A percentile compares a stretch with the other conserved stretches of the same genome.
Evolutionary conservation across 1,140 invertebrate genomes (phyloP).

Genomic region (Drosophila equinoxialis): DNA sequence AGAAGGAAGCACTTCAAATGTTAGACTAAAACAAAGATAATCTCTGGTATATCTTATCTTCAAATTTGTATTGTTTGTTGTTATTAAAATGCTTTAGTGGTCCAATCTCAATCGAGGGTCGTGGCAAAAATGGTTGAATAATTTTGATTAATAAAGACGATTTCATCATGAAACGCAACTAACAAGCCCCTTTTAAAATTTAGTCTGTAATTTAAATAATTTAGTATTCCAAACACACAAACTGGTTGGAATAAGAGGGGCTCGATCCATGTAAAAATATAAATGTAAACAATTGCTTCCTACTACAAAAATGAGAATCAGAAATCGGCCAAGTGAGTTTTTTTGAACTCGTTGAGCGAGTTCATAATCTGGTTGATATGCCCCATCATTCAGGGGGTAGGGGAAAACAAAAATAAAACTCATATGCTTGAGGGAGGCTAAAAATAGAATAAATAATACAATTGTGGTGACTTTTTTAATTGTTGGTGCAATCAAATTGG

Average conservation of each 20-base stretch:
- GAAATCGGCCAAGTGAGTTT: no score
- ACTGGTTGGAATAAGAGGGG: no score
- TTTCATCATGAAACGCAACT: no score
- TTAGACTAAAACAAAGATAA: not conserved
- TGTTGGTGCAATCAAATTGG: slow-evolving; percentile 43
- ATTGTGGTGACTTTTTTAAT: not conserved
- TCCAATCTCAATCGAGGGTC: slow-evolving; percentile 3
- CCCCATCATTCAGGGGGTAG: not conserved
- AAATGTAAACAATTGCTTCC: no score
- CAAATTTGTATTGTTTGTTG: not conserved
- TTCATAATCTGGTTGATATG: not conserved
- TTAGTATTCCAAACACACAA: no score
- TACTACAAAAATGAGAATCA: no score
- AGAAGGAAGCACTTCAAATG: not conserved
- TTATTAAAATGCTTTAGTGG: not conserved
- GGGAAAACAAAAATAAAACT: slow-evolving; percentile 45
- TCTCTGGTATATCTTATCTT: not conserved
- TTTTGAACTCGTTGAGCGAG: no score
- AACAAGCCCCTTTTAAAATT: no score
- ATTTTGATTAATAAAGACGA: not conserved
- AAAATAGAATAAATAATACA: slow-evolving; percentile 4
- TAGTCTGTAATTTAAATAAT: no score
- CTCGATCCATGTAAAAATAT: no score
- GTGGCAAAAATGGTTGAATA: not conserved
- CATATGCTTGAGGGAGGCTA: not conserved